Evolutionary conservation across 2,888 invertebrate species (phyloP).

Genomic region (Malachius bipustulatus): DNA sequence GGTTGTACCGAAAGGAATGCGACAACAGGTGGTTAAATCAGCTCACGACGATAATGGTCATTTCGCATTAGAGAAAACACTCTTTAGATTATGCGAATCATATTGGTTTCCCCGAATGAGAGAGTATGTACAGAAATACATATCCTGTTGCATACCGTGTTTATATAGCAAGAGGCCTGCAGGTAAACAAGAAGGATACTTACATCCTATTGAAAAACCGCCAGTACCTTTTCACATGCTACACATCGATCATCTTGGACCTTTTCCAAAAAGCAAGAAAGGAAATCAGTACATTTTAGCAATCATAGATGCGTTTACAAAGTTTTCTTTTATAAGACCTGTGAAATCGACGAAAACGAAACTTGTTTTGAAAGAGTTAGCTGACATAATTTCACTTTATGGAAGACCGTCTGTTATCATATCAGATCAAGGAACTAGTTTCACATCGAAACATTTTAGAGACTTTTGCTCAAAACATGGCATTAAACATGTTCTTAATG

Average conservation of each 20-base stretch:
- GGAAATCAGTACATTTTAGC: conserved; percentile 29
- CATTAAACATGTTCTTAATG: conserved; percentile 24
- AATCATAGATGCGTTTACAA: no score
- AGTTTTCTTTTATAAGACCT: conserved; percentile 4
- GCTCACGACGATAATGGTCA: conserved; percentile 34
- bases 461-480: conserved; percentile 25
- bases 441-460: conserved; percentile 28
- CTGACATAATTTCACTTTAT: conserved; percentile 13
- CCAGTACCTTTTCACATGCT: conserved; percentile 31
- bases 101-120: conserved; percentile 35
- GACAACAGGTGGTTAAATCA: conserved; percentile 18
- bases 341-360: conserved; percentile 16
- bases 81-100: conserved; percentile 22
- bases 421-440: conserved; percentile 31
- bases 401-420: conserved; percentile 27
- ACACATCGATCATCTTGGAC: conserved; percentile 35
- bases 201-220: conserved; percentile 34
- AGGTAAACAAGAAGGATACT: conserved; percentile 24
- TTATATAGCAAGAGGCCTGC: conserved; percentile 26
- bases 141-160: conserved; percentile 32
- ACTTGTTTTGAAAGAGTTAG: conserved; percentile 16
- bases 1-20: conserved; percentile 28
- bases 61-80: conserved; percentile 28
- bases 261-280: conserved; percentile 27
- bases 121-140: conserved; percentile 30